Conservation (phyloP, 2,113 vertebrate species). For the Lota lota region DNA sequence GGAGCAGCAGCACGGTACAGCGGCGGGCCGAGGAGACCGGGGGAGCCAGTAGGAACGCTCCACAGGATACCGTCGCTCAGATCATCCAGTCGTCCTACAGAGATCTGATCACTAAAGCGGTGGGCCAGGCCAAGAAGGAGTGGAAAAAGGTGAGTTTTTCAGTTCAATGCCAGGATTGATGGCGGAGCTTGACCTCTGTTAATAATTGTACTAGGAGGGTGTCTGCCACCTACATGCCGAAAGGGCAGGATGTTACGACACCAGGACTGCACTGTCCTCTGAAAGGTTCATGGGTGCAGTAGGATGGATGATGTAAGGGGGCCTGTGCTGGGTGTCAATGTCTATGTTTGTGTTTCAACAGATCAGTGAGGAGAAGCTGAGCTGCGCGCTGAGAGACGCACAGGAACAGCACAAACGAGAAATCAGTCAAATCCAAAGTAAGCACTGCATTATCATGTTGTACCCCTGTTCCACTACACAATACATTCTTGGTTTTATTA, state of each 20-base stretch:
- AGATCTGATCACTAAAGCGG: slow-evolving; percentile 54
- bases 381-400: slow-evolving; percentile 55
- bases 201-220: neutral
- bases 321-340: neutral
- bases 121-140: slow-evolving; percentile 66
- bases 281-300: neutral
- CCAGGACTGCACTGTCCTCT: too few species aligned
- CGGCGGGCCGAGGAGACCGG: slow-evolving; percentile 13
- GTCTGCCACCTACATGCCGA: neutral
- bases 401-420: slow-evolving; percentile 62
- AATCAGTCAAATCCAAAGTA: slow-evolving; percentile 54
- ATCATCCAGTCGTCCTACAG: slow-evolving; percentile 72
- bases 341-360: slow-evolving; percentile 22
- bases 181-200: neutral
- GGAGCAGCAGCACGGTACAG: slow-evolving; percentile 21
- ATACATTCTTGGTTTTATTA: too few species aligned
- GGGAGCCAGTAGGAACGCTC: slow-evolving; percentile 9
- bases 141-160: slow-evolving; percentile 75
- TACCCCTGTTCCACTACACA: too few species aligned
- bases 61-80: slow-evolving; percentile 62
- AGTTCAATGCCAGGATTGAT: neutral
- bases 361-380: slow-evolving; percentile 63
- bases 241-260: neutral
- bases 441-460: neutral
- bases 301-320: neutral